phyloP scores from a whole-genome alignment of 2,113 vertebrate species.

The Corythornis madagascariensis region DNA sequence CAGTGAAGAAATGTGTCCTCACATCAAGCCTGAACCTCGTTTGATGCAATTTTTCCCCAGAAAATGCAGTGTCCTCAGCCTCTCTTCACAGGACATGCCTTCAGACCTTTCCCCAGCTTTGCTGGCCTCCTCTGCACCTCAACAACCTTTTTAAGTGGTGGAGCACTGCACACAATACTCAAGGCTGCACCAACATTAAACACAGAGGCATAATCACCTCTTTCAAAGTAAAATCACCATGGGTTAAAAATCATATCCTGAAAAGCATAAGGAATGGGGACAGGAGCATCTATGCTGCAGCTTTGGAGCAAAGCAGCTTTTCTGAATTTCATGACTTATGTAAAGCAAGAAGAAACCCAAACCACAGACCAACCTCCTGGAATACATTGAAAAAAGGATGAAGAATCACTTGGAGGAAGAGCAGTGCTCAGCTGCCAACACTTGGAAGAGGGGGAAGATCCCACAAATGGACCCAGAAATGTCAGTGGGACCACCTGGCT shows the following conservation, averaged over 20 bases:
- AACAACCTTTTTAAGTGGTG: not conserved
- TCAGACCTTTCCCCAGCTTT: not conserved
- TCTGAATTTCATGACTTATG: not conserved
- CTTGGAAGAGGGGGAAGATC: not conserved
- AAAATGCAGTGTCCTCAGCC: not conserved
- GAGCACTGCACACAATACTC: not conserved
- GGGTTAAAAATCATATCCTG: not conserved
- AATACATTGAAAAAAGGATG: not conserved
- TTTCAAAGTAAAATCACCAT: not conserved
- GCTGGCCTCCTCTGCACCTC: not conserved
- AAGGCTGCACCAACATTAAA: not conserved
- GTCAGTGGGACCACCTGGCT: not conserved
- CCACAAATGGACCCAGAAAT: not conserved
- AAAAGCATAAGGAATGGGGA: not conserved
- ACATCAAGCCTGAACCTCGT: not conserved
- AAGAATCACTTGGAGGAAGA: not conserved
- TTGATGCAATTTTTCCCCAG: not conserved
- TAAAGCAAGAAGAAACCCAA: not conserved
- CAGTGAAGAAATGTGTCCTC: not conserved
- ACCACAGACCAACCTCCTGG: not conserved
- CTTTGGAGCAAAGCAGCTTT: not conserved
- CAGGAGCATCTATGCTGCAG: not conserved
- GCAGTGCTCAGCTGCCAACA: rapidly evolving
- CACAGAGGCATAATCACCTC: not conserved
- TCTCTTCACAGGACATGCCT: not conserved